Base-by-base conservation (phyloP, 2,797 vertebrate genomes). In the Corythornis leucogaster region DNA sequence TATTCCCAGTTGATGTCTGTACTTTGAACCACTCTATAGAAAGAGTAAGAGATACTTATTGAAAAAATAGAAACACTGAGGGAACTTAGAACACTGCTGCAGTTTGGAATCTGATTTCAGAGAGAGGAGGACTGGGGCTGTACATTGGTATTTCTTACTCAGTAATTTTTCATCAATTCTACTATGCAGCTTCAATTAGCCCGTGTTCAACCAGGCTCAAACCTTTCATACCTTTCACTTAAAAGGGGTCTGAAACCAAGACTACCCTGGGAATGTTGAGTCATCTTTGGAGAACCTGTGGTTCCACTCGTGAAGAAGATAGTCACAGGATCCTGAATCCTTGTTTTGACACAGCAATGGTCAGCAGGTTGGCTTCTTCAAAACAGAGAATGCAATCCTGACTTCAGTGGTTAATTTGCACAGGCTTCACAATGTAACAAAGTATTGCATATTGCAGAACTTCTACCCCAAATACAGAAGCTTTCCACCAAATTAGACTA, bases 231-330 rank as follows among this genome's bases (percentile, higher is more conserved):
- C 98, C 96, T 97, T 92, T 97, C 96, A 68, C 98, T 97, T 70
- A 98, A 87, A 45, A 97, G 94, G 21, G 97, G 94, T 64, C 98
- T 98, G 38, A 98, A 55, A 21, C 98, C 98, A 81, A 97, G 97
- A 79, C 98, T 98, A 8, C 98, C 95, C 57, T 98, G 98, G 51
- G 97, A 97, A 58, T 98, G 98, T 54, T 98, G 97, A 3, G 92
- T 93, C 98, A 98, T 98, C 95, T 98, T 99, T 43, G 98, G 98
- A 66, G 91, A 93, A 4, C 98, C 98, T 11, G 98, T 98, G 22
- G 98, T 98, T 61, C 98, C 98, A 54, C 98, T 98, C 80, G 98
- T 99, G 86, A 98, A 99, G 92, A 97, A 98, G 92, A 98, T 98
- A 33, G 86, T 93, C 95, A 97, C 96, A 5, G 98, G 55, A 38